Evolutionary conservation across 2,888 invertebrate species (phyloP).

Genomic region (Zaprionus obscuricornis): DNA sequence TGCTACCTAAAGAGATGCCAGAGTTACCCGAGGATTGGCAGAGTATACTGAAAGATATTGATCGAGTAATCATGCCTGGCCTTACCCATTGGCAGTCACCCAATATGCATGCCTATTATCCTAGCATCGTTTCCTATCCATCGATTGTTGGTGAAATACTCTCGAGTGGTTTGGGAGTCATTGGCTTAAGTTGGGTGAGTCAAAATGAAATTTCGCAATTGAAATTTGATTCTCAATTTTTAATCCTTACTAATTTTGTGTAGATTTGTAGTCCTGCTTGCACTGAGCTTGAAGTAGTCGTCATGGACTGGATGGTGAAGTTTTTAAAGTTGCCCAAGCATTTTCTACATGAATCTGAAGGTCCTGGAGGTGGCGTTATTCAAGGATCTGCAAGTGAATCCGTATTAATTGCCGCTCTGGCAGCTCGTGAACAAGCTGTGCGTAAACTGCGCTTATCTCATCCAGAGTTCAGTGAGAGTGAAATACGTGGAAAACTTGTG

Average conservation of each 20-base stretch:
- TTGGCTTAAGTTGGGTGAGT: slow-evolving; percentile 95
- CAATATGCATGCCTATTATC: slow-evolving; percentile 96
- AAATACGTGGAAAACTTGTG: slow-evolving; percentile 88
- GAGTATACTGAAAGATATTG: slow-evolving; percentile 94
- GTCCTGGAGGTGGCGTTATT: slow-evolving; percentile 93
- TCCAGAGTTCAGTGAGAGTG: slow-evolving; percentile 86
- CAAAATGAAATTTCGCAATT: slow-evolving; percentile 61
- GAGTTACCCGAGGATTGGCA: slow-evolving; percentile 93
- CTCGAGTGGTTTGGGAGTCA: slow-evolving; percentile 91
- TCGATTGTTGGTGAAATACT: slow-evolving; percentile 93
- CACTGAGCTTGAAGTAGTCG: slow-evolving; percentile 95
- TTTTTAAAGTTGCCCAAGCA: slow-evolving; percentile 91
- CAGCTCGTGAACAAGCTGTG: slow-evolving; percentile 89
- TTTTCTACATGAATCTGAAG: slow-evolving; percentile 90
- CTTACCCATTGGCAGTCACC: slow-evolving; percentile 97
- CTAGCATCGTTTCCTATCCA: slow-evolving; percentile 93
- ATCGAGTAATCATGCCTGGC: slow-evolving; percentile 95
- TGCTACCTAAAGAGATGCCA: slow-evolving; percentile 92
- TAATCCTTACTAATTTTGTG: too few species aligned
- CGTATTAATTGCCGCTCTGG: slow-evolving; percentile 91
- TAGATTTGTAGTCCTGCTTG: slow-evolving; percentile 93
- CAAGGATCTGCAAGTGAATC: slow-evolving; percentile 97
- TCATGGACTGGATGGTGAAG: slow-evolving; percentile 97
- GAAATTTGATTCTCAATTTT: too few species aligned
- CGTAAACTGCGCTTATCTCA: slow-evolving; percentile 85